These are phyloP conservation scores for Tetragonula carbonaria DNA, from an alignment of 2,888 invertebrate genomes.

Conservation along the genomic window DNA sequence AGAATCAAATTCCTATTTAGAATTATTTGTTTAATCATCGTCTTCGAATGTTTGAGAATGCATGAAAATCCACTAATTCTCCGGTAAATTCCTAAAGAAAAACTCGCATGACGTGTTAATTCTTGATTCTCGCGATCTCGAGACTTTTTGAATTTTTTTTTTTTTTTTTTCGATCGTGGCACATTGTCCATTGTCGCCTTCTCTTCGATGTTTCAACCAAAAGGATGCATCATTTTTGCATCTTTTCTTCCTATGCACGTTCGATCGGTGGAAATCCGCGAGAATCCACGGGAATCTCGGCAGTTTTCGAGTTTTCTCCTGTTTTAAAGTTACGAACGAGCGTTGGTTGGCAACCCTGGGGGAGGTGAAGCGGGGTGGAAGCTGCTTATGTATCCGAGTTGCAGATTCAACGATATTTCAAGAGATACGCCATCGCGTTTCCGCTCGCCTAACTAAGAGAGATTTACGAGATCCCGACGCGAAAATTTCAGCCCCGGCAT, in stretches of 20 bases:
- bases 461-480: conserved; percentile 25
- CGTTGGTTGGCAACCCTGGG: background rate
- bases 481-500: conserved; percentile 21
- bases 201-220: background rate
- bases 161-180: background rate
- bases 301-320: conserved; percentile 2
- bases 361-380: background rate
- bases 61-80: no score
- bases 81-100: no score
- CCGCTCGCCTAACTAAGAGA: background rate
- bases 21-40: no score
- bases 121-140: conserved; percentile 1
- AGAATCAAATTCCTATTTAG: no score
- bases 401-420: conserved; percentile 42
- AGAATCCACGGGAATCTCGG: background rate
- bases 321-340: conserved; percentile 8
- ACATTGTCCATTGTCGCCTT: background rate
- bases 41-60: no score
- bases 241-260: background rate
- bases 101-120: no score
- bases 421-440: conserved; percentile 31
- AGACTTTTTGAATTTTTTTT: background rate
- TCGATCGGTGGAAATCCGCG: background rate
- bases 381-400: conserved; percentile 29
- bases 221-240: conserved; percentile 9